Conservation (phyloP, 2,888 invertebrate species). For the Xylocampa areola region DNA sequence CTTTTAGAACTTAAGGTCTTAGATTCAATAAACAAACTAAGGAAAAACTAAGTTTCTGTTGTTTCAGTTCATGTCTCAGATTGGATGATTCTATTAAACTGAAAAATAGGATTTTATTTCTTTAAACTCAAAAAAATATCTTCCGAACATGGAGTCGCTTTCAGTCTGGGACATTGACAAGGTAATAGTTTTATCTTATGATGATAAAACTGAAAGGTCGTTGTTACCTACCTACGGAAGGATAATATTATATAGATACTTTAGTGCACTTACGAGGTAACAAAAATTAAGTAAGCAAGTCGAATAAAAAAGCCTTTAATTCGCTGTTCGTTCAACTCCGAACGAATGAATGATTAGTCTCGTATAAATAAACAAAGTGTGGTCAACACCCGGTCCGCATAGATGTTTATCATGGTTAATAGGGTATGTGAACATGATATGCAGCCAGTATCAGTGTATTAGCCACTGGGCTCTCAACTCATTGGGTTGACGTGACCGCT, state of each 20-base stretch:
- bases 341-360: constrained; percentile 40
- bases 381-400: constrained; percentile 71
- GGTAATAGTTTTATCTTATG: no score
- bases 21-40: background rate
- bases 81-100: no score
- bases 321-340: constrained; percentile 32
- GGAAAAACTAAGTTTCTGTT: no score
- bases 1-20: background rate
- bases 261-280: background rate
- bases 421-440: constrained; percentile 82
- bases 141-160: no score
- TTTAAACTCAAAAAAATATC: no score
- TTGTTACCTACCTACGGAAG: no score
- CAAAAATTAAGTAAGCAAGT: background rate
- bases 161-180: no score
- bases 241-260: background rate
- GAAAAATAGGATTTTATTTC: no score
- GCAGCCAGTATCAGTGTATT: constrained; percentile 65
- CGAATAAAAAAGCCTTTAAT: background rate
- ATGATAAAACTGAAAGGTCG: no score
- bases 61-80: no score
- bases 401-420: constrained; percentile 73
- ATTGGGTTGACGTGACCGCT: constrained; percentile 68
- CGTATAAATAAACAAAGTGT: constrained; percentile 63
- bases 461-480: constrained; percentile 73